Conservation (phyloP, 2,888 invertebrate species). For the Operophtera brumata region DNA sequence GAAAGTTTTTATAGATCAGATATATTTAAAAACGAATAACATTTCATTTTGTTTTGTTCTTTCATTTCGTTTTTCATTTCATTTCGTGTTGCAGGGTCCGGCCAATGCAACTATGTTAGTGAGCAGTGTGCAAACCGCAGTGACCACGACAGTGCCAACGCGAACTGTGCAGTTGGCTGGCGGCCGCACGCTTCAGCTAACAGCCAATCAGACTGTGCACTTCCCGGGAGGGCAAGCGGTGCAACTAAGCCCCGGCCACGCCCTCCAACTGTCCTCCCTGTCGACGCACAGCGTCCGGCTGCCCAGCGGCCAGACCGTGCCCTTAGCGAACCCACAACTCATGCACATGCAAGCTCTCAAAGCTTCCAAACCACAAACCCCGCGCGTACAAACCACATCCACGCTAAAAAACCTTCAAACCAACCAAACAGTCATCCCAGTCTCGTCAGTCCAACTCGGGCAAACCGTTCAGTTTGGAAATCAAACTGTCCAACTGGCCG, state of each 20-base stretch:
- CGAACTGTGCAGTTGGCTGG: slow-evolving; percentile 65
- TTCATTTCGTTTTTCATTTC: no score
- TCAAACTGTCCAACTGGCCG: slow-evolving; percentile 66
- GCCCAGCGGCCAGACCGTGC: slow-evolving; percentile 70
- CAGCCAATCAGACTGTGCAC: slow-evolving; percentile 59
- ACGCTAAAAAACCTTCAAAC: slow-evolving; percentile 46
- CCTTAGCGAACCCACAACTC: slow-evolving; percentile 59
- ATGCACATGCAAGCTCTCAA: slow-evolving; percentile 57
- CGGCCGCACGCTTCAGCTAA: slow-evolving; percentile 65
- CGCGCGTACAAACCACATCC: slow-evolving; percentile 47
- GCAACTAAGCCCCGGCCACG: slow-evolving; percentile 54
- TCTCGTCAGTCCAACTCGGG: slow-evolving; percentile 62
- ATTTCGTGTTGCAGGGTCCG: slow-evolving; percentile 58
- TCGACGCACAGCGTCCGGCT: slow-evolving; percentile 64
- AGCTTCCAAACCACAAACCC: slow-evolving; percentile 49
- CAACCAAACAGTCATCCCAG: slow-evolving; percentile 57
- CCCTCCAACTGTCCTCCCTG: slow-evolving; percentile 59
- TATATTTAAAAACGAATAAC: no score
- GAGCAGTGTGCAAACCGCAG: slow-evolving; percentile 50
- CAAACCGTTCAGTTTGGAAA: slow-evolving; percentile 65
- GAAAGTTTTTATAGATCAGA: no score
- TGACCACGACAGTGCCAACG: slow-evolving; percentile 49
- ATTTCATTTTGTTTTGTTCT: no score
- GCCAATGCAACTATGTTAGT: slow-evolving; percentile 51
- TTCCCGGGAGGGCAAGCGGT: slow-evolving; percentile 54